Percentiles rank a stretch among this genome's conserved stretches.
These are phyloP conservation scores for Dicerorhinus sumatrensis DNA, from an alignment of 2,113 vertebrate species.

Conservation along the genomic window DNA sequence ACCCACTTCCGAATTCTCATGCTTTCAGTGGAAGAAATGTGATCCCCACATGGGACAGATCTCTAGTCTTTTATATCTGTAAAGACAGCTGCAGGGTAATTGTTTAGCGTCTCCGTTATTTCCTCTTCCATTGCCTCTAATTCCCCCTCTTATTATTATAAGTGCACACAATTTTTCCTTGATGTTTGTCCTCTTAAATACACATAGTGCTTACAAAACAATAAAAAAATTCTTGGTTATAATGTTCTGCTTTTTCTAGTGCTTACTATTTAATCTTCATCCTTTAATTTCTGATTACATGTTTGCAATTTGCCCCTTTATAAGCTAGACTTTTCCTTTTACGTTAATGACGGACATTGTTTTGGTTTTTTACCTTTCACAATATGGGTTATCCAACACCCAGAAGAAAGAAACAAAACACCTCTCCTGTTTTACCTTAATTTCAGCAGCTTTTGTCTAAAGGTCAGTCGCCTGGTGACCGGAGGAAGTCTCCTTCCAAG, in stretches of 20 bases:
- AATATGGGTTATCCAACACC: background rate
- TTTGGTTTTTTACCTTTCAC: background rate
- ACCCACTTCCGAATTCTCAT: constrained; percentile 52
- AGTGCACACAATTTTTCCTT: constrained; percentile 47
- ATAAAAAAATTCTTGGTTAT: background rate
- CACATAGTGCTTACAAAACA: constrained; percentile 47
- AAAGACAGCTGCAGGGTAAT: constrained; percentile 76
- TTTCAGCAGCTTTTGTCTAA: background rate
- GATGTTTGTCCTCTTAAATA: constrained; percentile 65
- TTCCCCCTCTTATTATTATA: constrained; percentile 67
- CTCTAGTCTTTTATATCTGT: constrained; percentile 62
- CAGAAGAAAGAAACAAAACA: background rate
- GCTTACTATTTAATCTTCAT: constrained; percentile 40
- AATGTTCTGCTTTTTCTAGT: constrained; percentile 19
- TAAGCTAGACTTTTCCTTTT: constrained; percentile 6
- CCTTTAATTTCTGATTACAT: constrained; percentile 62
- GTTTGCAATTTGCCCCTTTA: constrained; percentile 42
- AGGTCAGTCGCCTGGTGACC: background rate
- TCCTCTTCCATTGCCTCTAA: constrained; percentile 75
- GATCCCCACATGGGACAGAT: constrained; percentile 47
- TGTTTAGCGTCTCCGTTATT: constrained; percentile 62
- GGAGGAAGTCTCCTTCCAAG: background rate
- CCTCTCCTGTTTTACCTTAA: background rate
- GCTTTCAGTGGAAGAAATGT: constrained; percentile 67
- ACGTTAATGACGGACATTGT: background rate